Conservation (phyloP, 2,113 vertebrate species). For the Hemiprocne comata region DNA sequence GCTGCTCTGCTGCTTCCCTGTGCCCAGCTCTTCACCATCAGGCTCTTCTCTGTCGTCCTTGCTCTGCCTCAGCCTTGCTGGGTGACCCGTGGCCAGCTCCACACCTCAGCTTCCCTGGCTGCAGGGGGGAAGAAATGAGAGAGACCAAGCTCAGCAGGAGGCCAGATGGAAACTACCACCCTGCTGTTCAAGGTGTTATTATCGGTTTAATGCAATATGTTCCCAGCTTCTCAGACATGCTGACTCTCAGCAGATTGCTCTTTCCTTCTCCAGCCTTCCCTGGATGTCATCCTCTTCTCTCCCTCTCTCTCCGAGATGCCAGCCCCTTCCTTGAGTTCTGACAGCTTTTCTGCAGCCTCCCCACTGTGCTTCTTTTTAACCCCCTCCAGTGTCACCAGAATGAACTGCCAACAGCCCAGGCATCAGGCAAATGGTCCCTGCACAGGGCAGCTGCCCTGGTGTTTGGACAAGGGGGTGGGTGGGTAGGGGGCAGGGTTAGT, state of each 20-base stretch:
- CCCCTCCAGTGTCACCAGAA: not conserved
- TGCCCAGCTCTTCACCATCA: not conserved
- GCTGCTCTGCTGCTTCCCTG: not conserved
- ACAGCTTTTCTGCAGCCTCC: not conserved
- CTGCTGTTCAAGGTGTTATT: conserved; percentile 39
- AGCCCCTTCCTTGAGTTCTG: not conserved
- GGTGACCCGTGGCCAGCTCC: not conserved
- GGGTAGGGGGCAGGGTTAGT: not conserved
- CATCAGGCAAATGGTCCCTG: not conserved
- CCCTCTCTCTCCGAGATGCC: not conserved
- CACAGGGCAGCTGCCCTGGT: not conserved
- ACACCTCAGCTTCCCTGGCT: not conserved
- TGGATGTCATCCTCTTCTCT: not conserved
- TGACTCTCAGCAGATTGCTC: conserved; percentile 48
- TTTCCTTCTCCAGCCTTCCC: conserved; percentile 25
- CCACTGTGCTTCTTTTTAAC: not conserved
- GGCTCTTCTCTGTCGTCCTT: not conserved
- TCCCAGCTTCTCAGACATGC: conserved; percentile 20
- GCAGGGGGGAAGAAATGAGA: not conserved
- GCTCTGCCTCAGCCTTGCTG: not conserved
- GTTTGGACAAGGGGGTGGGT: not conserved
- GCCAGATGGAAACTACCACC: conserved; percentile 18
- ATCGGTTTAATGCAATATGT: not conserved
- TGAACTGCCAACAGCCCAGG: not conserved
- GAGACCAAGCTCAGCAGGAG: not conserved